Evolutionary conservation across 2,888 invertebrate species (phyloP), one percentile per base, ranked within the genome.

Genomic region (Perizoma affinitatum): DNA sequence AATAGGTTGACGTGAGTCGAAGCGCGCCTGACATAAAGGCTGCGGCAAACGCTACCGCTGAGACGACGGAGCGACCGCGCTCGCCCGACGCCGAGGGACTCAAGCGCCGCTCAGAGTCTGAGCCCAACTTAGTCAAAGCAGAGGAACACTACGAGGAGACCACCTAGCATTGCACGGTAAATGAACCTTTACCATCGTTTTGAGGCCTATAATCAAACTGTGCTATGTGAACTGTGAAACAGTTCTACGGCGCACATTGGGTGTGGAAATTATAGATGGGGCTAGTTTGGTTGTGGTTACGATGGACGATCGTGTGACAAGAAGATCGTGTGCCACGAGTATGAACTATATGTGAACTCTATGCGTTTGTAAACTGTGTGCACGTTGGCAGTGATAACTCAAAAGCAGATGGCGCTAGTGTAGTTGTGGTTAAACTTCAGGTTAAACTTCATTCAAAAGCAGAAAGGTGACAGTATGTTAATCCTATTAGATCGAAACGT

Each of bases 11-110:
- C 51, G 84, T 95, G 5, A 94, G 94, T 35, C 89, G 94, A 69
- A 95, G 95, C 74, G 94, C 94, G 59, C 95, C 95, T 0, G 93
- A 95, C 76, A 94, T 95, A 57, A 93, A 93, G 57, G 84, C 87
- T 33, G 78, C 90, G 41, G 78, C 74, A 3, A 68, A 65, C 38
- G 70, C 73, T 0, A 74, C 73, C 4, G 67, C 71, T 51, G 77
- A 74, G 49, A 71, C 70, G 6, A 78, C 76, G 44, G 90, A 82
- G 69, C 74, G 84, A 22, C 79, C 86, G 8, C 68, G 66, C 22
- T 79, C 84, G 2, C 81, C 87, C 6, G 88, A 89, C 74, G 73
- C 78, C 0, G 93, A 93, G 8, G 86, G 87, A 0, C 87, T 94
- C 61, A 93, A 93, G 71, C 90, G 94, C 44, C 90, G 95, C 65